Evolutionary conservation across 2,113 vertebrate species (phyloP).

Genomic region (Etia nguti): DNA sequence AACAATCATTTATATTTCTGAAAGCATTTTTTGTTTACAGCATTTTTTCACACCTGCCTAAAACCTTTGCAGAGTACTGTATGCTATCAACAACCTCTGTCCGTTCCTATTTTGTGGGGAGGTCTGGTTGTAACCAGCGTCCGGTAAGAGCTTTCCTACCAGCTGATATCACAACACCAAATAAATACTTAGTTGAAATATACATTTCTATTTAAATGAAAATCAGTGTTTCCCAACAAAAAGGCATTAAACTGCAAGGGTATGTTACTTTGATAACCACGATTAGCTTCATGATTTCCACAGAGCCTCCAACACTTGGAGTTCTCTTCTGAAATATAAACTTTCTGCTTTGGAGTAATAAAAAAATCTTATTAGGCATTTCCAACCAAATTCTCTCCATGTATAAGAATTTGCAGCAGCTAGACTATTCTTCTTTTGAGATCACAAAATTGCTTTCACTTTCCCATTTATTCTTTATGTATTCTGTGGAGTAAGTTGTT

Average conservation of each 20-base stretch:
- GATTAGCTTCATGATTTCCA: neutral
- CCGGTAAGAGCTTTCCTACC: neutral
- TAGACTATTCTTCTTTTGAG: neutral
- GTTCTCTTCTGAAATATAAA: neutral
- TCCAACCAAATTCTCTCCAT: neutral
- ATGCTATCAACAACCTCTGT: neutral
- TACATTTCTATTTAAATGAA: neutral
- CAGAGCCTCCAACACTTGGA: fast-evolving
- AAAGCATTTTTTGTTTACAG: neutral
- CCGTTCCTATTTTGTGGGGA: neutral
- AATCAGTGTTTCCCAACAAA: neutral
- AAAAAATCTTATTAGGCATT: neutral
- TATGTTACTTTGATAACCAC: neutral
- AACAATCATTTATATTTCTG: fast-evolving
- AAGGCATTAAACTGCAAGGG: neutral
- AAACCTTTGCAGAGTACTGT: neutral
- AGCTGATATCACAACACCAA: neutral
- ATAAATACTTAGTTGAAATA: neutral
- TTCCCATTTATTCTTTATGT: neutral
- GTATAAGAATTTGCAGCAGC: neutral
- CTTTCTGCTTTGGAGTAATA: neutral
- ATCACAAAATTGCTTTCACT: neutral
- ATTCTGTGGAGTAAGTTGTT: neutral
- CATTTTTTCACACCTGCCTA: neutral
- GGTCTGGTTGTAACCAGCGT: neutral